These are phyloP conservation scores for Thaumatotibia leucotreta DNA, from an alignment of 1,140 invertebrate species.

Conservation along the genomic window DNA sequence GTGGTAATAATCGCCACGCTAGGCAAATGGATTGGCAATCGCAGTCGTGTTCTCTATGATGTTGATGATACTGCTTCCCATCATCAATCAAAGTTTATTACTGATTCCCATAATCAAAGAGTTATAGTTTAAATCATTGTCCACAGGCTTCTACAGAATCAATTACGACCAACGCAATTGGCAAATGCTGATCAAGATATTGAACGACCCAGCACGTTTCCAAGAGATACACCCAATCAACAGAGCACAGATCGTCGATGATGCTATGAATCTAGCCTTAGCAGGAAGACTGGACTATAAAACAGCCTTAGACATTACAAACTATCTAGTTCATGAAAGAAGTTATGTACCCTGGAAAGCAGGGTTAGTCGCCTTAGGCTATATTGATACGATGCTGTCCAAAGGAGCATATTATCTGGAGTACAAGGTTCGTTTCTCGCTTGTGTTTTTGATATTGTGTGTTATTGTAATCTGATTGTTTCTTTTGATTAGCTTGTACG, in stretches of 20 bases:
- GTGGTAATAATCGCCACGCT: too few species aligned
- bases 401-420: constrained; percentile 84
- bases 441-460: not conserved
- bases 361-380: constrained; percentile 82
- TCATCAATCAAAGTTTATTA: too few species aligned
- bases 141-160: constrained; percentile 86
- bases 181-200: constrained; percentile 82
- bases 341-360: constrained; percentile 90
- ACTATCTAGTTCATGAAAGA: constrained; percentile 84
- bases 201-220: constrained; percentile 78
- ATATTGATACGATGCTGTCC: constrained; percentile 85
- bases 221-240: constrained; percentile 85
- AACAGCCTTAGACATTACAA: constrained; percentile 84
- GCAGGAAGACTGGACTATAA: constrained; percentile 78
- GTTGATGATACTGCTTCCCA: too few species aligned
- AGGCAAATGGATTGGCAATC: too few species aligned
- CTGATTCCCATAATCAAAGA: too few species aligned
- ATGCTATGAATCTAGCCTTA: constrained; percentile 89
- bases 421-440: constrained; percentile 80
- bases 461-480: not conserved
- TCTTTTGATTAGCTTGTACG: not conserved
- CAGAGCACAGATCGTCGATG: constrained; percentile 92
- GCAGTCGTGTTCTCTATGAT: too few species aligned
- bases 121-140: constrained; percentile 2
- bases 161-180: constrained; percentile 90